Evolutionary conservation across 2,797 vertebrate species (phyloP).

Genomic region (Anisognathus igniventris): DNA sequence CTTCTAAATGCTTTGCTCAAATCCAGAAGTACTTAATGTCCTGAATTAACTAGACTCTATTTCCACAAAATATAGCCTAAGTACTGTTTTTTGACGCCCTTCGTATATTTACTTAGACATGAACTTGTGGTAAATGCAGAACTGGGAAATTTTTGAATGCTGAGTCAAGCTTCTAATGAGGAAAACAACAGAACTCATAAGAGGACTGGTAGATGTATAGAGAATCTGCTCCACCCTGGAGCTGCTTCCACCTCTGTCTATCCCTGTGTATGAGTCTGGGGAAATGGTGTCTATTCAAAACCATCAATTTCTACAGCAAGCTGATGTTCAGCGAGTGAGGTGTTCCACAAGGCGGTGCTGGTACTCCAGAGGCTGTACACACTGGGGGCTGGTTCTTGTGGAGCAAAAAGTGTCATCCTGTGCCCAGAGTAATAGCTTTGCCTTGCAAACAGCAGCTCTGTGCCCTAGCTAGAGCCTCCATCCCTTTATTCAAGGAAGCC

Average conservation of each 20-base stretch:
- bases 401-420: not conserved
- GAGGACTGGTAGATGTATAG: not conserved
- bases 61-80: not conserved
- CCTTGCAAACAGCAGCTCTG: not conserved
- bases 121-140: not conserved
- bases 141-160: not conserved
- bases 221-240: not conserved
- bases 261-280: not conserved
- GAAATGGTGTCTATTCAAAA: not conserved
- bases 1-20: not conserved
- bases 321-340: not conserved
- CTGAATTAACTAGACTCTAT: not conserved
- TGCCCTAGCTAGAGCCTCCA: not conserved
- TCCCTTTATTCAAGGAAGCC: constrained; percentile 10
- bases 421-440: not conserved
- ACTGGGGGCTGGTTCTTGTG: not conserved
- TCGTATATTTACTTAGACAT: not conserved
- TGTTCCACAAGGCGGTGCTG: rapidly evolving
- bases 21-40: not conserved
- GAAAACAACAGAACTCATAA: not conserved
- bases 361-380: not conserved
- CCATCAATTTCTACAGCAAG: not conserved
- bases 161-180: not conserved
- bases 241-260: not conserved
- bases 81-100: not conserved